A percentile compares a stretch with the other conserved stretches of the same genome.
phyloP scores from a whole-genome alignment of 1,140 invertebrate genomes.

The Parasteatoda tepidariorum region DNA sequence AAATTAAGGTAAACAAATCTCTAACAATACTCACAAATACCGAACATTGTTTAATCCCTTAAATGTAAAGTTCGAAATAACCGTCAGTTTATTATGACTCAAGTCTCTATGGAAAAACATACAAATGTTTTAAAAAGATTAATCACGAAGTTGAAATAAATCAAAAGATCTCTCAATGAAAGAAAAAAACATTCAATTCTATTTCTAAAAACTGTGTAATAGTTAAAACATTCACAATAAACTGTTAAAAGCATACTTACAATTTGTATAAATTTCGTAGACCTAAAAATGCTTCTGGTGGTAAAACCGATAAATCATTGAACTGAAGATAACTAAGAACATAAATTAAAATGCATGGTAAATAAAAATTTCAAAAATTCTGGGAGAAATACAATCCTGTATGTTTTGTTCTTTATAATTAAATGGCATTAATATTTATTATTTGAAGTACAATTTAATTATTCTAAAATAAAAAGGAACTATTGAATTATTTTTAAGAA shows the following conservation, averaged over 20 bases:
- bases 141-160: too few species aligned
- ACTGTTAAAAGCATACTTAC: conserved; percentile 59
- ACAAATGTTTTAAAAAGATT: too few species aligned
- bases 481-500: not conserved
- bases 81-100: conserved; percentile 60
- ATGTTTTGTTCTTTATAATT: not conserved
- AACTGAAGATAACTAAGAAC: conserved; percentile 63
- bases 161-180: too few species aligned
- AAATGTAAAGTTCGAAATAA: conserved; percentile 60
- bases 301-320: conserved; percentile 63
- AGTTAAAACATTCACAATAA: too few species aligned
- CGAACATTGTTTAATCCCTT: conserved; percentile 61
- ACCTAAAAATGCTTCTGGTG: conserved; percentile 61
- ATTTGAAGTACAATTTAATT: not conserved
- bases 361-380: not conserved
- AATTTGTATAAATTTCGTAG: conserved; percentile 65
- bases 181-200: too few species aligned
- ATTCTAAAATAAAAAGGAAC: not conserved
- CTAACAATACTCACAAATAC: conserved; percentile 55
- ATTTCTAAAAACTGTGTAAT: too few species aligned
- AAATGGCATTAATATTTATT: not conserved
- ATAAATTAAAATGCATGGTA: too few species aligned
- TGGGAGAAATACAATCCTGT: too few species aligned
- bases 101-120: conserved; percentile 60
- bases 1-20: too few species aligned